Evolutionary conservation across 2,797 vertebrate genomes (phyloP).

Genomic region (Anableps anableps): DNA sequence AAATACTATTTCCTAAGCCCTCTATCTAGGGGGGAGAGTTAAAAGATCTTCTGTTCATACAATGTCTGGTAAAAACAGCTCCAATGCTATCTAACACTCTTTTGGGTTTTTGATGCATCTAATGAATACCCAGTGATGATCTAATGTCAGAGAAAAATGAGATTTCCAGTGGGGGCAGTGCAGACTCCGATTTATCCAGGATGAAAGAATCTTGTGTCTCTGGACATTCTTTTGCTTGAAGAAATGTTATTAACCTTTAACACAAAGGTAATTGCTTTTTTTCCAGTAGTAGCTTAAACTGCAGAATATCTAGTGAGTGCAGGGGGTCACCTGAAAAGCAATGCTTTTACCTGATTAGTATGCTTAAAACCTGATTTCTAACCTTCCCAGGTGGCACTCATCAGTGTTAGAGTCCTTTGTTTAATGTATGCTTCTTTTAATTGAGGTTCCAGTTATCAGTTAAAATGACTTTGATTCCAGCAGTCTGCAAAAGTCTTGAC

Average conservation of each 20-base stretch:
- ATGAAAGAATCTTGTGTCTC: slow-evolving; percentile 58
- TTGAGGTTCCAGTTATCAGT: slow-evolving; percentile 29
- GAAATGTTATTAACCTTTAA: slow-evolving; percentile 78
- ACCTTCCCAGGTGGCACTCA: slow-evolving; percentile 40
- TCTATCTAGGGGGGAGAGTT: slow-evolving; percentile 11
- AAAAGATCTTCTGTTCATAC: slow-evolving; percentile 17
- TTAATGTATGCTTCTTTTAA: slow-evolving; percentile 15
- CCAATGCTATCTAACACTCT: slow-evolving; percentile 56
- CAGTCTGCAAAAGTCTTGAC: slow-evolving; percentile 28
- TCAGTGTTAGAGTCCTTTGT: slow-evolving; percentile 36
- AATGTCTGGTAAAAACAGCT: slow-evolving; percentile 63
- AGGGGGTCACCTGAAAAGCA: slow-evolving; percentile 41
- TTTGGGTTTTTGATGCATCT: slow-evolving; percentile 49
- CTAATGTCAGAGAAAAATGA: slow-evolving; percentile 65
- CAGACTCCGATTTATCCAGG: slow-evolving; percentile 73
- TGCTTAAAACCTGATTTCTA: slow-evolving; percentile 41
- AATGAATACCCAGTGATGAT: slow-evolving; percentile 67
- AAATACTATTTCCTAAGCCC: neutral
- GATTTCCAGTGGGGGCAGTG: slow-evolving; percentile 75
- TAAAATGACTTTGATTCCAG: slow-evolving; percentile 25
- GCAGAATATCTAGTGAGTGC: slow-evolving; percentile 46
- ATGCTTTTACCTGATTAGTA: slow-evolving; percentile 48
- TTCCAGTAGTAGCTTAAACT: slow-evolving; percentile 55
- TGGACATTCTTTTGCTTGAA: slow-evolving; percentile 56
- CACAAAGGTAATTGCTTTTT: slow-evolving; percentile 74